These are phyloP conservation scores for Psilopogon haemacephalus DNA, from an alignment of 2,113 vertebrate genomes.

Conservation along the genomic window DNA sequence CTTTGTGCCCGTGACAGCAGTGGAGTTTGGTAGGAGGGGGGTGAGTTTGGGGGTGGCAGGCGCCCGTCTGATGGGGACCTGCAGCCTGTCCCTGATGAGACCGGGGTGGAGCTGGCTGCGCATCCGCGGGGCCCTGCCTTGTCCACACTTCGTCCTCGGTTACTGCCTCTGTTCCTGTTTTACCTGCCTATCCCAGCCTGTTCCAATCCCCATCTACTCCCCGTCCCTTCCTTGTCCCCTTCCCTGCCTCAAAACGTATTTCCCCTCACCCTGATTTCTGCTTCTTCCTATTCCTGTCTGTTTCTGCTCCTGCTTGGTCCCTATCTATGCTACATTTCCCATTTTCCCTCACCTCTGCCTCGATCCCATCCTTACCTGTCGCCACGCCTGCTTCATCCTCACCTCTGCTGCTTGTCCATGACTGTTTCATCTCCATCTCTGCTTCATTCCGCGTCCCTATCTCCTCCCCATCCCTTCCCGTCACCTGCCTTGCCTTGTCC, in stretches of 20 bases:
- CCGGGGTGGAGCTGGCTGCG: neutral
- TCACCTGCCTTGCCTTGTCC: neutral
- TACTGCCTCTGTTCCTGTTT: neutral
- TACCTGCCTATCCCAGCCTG: neutral
- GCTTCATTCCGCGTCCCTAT: too few species aligned
- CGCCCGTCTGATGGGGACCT: accelerated
- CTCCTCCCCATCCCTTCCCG: too few species aligned
- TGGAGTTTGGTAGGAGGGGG: accelerated
- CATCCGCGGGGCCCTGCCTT: neutral
- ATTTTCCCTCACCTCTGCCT: too few species aligned
- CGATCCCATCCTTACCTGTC: too few species aligned
- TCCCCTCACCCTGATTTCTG: neutral
- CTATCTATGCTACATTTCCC: too few species aligned
- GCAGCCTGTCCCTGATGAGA: neutral
- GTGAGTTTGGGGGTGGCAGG: accelerated
- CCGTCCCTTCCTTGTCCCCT: neutral
- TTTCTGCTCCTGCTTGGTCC: neutral
- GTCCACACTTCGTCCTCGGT: neutral
- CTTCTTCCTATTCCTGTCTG: neutral
- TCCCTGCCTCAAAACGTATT: neutral
- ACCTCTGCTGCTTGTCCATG: neutral
- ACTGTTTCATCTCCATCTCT: neutral
- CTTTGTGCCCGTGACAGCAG: neutral
- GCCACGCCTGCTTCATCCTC: too few species aligned
- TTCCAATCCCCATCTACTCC: neutral